Conservation (phyloP, 2,113 vertebrate species). For the Camelus bactrianus region DNA sequence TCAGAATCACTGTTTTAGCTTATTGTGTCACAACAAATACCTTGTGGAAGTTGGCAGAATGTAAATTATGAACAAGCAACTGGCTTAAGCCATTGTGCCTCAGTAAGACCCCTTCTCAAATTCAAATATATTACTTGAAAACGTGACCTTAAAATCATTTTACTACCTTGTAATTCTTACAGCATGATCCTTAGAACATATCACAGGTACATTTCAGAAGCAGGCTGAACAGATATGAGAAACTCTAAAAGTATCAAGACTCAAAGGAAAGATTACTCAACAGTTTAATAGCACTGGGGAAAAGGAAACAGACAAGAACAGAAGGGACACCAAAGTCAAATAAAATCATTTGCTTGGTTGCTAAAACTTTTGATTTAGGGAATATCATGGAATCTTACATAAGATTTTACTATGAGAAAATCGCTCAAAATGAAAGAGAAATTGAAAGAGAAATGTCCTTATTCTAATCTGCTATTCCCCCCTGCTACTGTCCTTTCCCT, state of each 20-base stretch:
- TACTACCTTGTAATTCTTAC: not conserved
- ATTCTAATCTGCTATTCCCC: not conserved
- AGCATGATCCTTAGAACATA: not conserved
- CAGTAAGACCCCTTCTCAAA: not conserved
- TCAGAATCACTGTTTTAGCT: not conserved
- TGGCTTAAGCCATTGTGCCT: not conserved
- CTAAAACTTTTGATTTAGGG: not conserved
- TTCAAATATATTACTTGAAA: not conserved
- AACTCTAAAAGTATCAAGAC: not conserved
- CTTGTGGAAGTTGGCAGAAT: not conserved
- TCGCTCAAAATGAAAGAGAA: too few species aligned
- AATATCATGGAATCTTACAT: not conserved
- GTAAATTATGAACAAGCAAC: not conserved
- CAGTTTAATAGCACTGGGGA: not conserved
- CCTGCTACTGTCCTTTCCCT: not conserved
- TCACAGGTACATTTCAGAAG: not conserved
- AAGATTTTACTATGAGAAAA: conserved; percentile 26
- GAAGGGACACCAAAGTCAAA: not conserved
- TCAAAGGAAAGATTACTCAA: not conserved
- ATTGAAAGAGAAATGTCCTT: not conserved
- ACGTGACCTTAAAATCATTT: not conserved
- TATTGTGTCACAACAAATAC: not conserved
- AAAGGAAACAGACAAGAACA: not conserved
- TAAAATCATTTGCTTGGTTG: not conserved
- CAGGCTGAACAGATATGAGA: not conserved